These are phyloP conservation scores for Dryas iulia DNA, from an alignment of 1,140 invertebrate genomes.

Conservation along the genomic window DNA sequence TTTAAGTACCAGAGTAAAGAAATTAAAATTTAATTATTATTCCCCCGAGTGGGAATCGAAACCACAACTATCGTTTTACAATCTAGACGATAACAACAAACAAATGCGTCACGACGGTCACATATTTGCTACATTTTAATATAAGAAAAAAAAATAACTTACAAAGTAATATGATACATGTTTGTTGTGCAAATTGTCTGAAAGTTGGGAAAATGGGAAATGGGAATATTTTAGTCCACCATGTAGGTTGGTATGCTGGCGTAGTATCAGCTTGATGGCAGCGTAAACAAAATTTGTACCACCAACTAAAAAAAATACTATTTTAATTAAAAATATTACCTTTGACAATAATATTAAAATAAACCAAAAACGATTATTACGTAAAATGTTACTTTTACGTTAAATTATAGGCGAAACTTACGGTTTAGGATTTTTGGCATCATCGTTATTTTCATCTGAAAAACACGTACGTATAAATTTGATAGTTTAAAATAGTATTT, in stretches of 20 bases:
- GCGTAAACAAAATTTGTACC: slow-evolving; percentile 68
- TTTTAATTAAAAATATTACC: no score
- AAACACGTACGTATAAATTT: background rate
- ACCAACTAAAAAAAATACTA: slow-evolving; percentile 61
- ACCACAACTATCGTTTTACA: no score
- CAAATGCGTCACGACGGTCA: no score
- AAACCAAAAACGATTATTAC: background rate
- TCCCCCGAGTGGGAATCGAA: no score
- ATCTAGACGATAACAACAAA: no score
- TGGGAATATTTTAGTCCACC: slow-evolving; percentile 87
- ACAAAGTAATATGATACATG: slow-evolving; percentile 86
- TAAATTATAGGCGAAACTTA: slow-evolving; percentile 14
- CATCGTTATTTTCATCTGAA: slow-evolving; percentile 33
- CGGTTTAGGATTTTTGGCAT: slow-evolving; percentile 3
- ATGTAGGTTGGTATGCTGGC: slow-evolving; percentile 87
- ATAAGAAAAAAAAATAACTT: slow-evolving; percentile 51
- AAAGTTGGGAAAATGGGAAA: slow-evolving; percentile 91
- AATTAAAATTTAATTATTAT: no score
- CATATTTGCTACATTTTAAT: no score
- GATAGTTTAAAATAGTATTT: background rate
- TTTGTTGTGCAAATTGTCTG: slow-evolving; percentile 86
- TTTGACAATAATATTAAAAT: no score
- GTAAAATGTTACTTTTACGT: background rate
- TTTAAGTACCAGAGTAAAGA: no score
- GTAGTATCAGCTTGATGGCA: slow-evolving; percentile 80